Conservation (phyloP, 2,888 invertebrate genomes). For the Aromia moschata region DNA sequence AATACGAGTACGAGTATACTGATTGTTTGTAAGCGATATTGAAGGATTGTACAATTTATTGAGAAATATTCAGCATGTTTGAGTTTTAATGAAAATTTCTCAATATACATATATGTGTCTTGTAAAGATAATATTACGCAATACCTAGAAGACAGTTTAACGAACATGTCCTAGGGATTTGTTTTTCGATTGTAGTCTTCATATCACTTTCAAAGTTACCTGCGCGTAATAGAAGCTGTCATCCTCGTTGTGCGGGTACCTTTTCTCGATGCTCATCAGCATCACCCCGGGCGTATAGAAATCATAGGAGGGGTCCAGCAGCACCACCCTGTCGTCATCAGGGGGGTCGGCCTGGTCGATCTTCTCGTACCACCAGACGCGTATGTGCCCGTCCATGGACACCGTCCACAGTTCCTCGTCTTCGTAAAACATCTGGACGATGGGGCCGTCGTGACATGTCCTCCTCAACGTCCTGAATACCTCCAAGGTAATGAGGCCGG, state of each 20-base stretch:
- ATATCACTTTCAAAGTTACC: conserved; percentile 68
- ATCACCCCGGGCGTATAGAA: conserved; percentile 67
- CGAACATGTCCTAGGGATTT: too few relatives aligned
- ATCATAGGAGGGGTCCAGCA: conserved; percentile 87
- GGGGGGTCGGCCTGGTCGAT: conserved; percentile 88
- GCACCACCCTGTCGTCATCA: conserved; percentile 81
- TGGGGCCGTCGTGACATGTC: conserved; percentile 79
- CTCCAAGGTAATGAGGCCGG: conserved; percentile 86
- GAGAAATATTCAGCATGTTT: too few relatives aligned
- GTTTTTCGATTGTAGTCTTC: too few relatives aligned
- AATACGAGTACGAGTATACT: too few relatives aligned
- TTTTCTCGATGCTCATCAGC: conserved; percentile 68
- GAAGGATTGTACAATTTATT: too few relatives aligned
- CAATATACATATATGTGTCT: too few relatives aligned
- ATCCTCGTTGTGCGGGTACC: conserved; percentile 57
- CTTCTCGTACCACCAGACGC: conserved; percentile 90
- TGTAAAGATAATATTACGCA: too few relatives aligned
- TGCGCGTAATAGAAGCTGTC: conserved; percentile 76
- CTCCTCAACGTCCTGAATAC: conserved; percentile 76
- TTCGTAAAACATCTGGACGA: conserved; percentile 69
- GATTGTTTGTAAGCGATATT: too few relatives aligned
- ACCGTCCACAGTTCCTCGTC: conserved; percentile 62
- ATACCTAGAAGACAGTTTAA: too few relatives aligned
- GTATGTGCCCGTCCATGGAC: conserved; percentile 79
- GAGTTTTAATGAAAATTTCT: too few relatives aligned